These are phyloP conservation scores for Geodia barretti DNA, from an alignment of 37 sponge, comb jelly and placozoan genomes.

Conservation along the genomic window DNA sequence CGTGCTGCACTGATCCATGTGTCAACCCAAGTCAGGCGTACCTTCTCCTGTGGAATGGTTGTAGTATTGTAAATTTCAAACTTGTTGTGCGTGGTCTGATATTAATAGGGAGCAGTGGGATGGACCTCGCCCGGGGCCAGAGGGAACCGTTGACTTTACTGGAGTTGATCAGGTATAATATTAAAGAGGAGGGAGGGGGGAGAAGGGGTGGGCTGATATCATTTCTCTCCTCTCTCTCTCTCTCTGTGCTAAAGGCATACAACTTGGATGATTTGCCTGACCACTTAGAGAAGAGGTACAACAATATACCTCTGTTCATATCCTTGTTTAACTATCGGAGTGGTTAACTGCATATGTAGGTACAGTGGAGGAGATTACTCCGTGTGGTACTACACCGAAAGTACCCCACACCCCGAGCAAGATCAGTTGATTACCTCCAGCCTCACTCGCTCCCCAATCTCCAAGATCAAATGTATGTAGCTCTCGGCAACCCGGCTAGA, in stretches of 20 bases:
- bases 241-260: constrained; percentile 37
- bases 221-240: neutral
- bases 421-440: constrained; percentile 31
- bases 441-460: constrained; percentile 23
- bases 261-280: constrained; percentile 36
- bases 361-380: constrained; percentile 39
- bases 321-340: too few species aligned
- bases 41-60: too few species aligned
- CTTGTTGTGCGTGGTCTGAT: neutral
- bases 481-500: neutral
- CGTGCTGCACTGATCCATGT: neutral
- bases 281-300: constrained; percentile 58
- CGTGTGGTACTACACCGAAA: constrained; percentile 54
- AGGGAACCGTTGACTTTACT: constrained; percentile 60
- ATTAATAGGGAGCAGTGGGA: constrained; percentile 87
- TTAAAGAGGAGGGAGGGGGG: neutral
- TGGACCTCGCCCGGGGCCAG: constrained; percentile 68
- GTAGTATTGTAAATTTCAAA: too few species aligned
- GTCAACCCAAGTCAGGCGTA: too few species aligned
- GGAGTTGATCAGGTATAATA: constrained; percentile 77
- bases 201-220: neutral
- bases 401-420: constrained; percentile 13
- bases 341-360: too few species aligned
- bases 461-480: constrained; percentile 52
- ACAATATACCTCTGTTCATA: too few species aligned